phyloP scores from a whole-genome alignment of 2,888 invertebrate species.

The Ommatoiulus sabulosus region DNA sequence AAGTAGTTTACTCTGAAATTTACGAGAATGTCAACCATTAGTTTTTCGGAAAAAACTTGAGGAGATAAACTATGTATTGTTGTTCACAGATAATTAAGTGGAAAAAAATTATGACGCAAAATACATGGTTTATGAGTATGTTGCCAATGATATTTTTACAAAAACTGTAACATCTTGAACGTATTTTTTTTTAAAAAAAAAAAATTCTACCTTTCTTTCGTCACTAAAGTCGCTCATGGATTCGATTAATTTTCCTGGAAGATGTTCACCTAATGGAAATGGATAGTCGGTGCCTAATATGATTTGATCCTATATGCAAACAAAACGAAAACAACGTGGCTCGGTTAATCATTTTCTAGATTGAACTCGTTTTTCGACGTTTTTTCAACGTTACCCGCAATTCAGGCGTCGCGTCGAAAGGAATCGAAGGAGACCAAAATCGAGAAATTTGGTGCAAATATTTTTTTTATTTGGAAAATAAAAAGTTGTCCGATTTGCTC shows the following conservation, averaged over 20 bases:
- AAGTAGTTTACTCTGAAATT: slow-evolving; percentile 67
- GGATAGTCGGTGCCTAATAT: slow-evolving; percentile 73
- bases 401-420: too few relatives aligned
- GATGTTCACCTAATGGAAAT: slow-evolving; percentile 72
- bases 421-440: too few relatives aligned
- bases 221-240: slow-evolving; percentile 63
- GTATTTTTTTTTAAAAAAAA: slow-evolving; percentile 51
- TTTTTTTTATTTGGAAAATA: too few relatives aligned
- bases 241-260: slow-evolving; percentile 69
- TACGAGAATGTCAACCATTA: slow-evolving; percentile 41
- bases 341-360: background rate
- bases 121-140: too few relatives aligned
- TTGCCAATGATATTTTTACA: too few relatives aligned
- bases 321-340: background rate
- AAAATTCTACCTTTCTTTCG: slow-evolving; percentile 66
- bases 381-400: too few relatives aligned
- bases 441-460: too few relatives aligned
- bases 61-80: too few relatives aligned
- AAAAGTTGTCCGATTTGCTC: too few relatives aligned
- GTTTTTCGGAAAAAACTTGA: background rate
- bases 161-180: slow-evolving; percentile 59
- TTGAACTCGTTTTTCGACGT: too few relatives aligned
- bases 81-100: too few relatives aligned
- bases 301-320: slow-evolving; percentile 68
- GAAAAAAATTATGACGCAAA: background rate